Evolutionary conservation across 1,140 invertebrate genomes (phyloP).

Genomic region (Orius insidiosus): DNA sequence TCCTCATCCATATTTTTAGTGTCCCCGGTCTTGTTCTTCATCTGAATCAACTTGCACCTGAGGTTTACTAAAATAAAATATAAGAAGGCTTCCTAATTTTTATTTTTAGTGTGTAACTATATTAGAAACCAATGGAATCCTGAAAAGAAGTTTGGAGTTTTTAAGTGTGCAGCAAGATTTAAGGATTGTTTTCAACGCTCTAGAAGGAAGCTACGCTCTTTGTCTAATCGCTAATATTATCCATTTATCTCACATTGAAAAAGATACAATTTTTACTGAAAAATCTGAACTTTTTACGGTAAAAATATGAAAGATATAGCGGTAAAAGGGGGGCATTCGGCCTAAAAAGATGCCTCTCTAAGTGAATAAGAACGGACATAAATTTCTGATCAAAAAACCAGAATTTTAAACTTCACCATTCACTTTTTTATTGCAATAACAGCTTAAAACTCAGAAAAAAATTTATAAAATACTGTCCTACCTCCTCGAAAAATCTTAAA

Average conservation of each 20-base stretch:
- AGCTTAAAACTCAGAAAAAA: too few relatives aligned
- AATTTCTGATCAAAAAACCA: too few relatives aligned
- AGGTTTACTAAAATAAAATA: conserved; percentile 35
- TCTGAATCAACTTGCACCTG: conserved; percentile 56
- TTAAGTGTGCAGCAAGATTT: conserved; percentile 65
- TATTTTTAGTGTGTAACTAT: conserved; percentile 41
- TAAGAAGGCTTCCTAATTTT: background rate
- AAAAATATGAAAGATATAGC: too few relatives aligned
- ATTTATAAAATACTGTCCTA: background rate
- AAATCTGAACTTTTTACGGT: conserved; percentile 55
- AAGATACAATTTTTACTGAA: conserved; percentile 38
- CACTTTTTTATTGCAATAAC: too few relatives aligned
- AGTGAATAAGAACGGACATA: too few relatives aligned
- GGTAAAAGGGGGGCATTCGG: too few relatives aligned
- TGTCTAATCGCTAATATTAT: conserved; percentile 58
- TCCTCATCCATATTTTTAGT: conserved; percentile 77
- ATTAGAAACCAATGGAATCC: conserved; percentile 46
- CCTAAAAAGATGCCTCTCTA: too few relatives aligned
- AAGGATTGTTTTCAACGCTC: conserved; percentile 64
- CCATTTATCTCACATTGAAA: conserved; percentile 57
- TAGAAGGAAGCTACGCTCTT: conserved; percentile 73
- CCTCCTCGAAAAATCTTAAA: too few relatives aligned
- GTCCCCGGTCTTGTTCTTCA: conserved; percentile 79
- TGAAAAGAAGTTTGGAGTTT: conserved; percentile 53
- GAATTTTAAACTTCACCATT: too few relatives aligned